A percentile compares a stretch with the other conserved stretches of the same genome.
Conservation (phyloP, 2,888 invertebrate species). For the Hydrotaea diabolus region DNA sequence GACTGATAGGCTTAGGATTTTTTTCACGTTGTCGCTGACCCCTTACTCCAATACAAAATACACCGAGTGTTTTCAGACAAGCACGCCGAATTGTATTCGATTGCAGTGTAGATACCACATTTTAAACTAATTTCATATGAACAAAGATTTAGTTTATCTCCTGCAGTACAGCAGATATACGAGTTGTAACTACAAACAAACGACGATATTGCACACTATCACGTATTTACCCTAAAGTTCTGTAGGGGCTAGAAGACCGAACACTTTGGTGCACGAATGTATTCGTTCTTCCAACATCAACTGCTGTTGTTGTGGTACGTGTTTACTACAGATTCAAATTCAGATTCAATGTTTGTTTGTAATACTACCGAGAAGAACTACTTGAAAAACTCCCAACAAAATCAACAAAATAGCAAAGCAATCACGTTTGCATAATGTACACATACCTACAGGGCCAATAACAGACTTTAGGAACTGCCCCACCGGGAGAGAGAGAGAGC, state of each 20-base stretch:
- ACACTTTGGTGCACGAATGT: not conserved
- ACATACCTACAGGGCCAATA: conserved; percentile 50
- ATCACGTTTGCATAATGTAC: conserved; percentile 64
- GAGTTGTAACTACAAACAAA: too few species aligned
- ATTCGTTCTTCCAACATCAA: conserved; percentile 14
- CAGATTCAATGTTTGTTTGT: conserved; percentile 29
- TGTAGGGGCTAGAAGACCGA: conserved; percentile 14
- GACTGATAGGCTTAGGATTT: too few species aligned
- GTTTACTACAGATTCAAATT: conserved; percentile 48
- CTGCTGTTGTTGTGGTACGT: conserved; percentile 39
- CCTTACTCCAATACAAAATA: too few species aligned
- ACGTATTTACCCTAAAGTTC: conserved; percentile 20
- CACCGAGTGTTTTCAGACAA: too few species aligned
- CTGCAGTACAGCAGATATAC: not conserved
- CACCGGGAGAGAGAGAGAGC: conserved; percentile 58
- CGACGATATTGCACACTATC: conserved; percentile 2
- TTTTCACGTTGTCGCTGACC: too few species aligned
- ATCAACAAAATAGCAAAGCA: conserved; percentile 51
- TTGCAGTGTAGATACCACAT: too few species aligned
- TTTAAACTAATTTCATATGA: too few species aligned
- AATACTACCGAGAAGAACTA: not conserved
- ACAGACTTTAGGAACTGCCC: conserved; percentile 54
- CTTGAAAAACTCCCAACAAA: conserved; percentile 23
- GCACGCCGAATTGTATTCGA: too few species aligned
- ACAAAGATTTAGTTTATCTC: too few species aligned